phyloP scores from a whole-genome alignment of 30 jellyfish, hydroid and myxozoan species.

The Calvadosia cruxmelitensis region DNA sequence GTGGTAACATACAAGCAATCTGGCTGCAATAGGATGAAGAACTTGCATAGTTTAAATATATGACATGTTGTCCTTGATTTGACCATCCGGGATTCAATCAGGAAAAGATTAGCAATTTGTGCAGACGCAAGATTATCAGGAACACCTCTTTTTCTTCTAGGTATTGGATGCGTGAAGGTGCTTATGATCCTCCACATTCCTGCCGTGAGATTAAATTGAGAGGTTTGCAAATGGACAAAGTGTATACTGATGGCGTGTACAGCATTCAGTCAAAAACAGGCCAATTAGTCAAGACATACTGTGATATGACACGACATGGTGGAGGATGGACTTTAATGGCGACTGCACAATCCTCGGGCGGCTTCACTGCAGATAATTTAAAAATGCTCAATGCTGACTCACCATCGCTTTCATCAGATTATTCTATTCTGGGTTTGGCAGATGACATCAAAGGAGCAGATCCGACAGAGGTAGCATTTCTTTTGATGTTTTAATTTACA shows the following conservation, averaged over 20 bases:
- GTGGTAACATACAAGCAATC: too few species aligned
- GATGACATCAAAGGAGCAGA: constrained; percentile 14
- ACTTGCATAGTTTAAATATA: too few species aligned
- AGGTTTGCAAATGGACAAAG: not conserved
- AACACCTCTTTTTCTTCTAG: not conserved
- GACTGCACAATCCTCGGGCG: constrained; percentile 29
- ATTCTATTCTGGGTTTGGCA: constrained; percentile 24
- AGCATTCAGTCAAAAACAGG: constrained; percentile 9
- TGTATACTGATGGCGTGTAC: constrained; percentile 23
- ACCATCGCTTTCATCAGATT: constrained; percentile 27
- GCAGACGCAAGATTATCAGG: not conserved
- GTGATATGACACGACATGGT: constrained; percentile 60
- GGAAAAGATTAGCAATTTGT: too few species aligned
- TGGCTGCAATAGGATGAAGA: too few species aligned
- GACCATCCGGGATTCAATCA: too few species aligned
- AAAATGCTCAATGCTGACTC: constrained; percentile 10
- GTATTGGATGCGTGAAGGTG: constrained; percentile 80
- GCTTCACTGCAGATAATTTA: constrained; percentile 38
- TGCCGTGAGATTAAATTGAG: constrained; percentile 36
- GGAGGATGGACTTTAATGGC: constrained; percentile 70
- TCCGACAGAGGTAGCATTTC: constrained; percentile 20
- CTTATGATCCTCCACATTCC: constrained; percentile 18
- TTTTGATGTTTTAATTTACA: not conserved
- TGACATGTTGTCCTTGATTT: too few species aligned
- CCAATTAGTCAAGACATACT: constrained; percentile 8